Conservation (phyloP, 1,140 invertebrate species). For the Lordiphosa clarofinis region DNA sequence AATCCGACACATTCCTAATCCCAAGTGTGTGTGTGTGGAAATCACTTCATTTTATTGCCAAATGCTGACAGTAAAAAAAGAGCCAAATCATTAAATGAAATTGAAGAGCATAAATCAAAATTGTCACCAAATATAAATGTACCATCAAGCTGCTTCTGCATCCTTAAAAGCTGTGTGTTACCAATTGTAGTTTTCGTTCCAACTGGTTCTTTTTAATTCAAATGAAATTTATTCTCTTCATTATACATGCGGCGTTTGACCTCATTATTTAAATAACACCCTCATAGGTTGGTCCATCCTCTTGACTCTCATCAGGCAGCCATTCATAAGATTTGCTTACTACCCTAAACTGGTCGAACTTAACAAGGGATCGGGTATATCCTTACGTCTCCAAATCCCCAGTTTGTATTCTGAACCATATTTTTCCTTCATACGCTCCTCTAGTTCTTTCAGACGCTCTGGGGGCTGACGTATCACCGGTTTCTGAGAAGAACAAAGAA, state of each 20-base stretch:
- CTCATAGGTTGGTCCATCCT: too few relatives aligned
- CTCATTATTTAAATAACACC: too few relatives aligned
- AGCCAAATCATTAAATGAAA: conserved; percentile 36
- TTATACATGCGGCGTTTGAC: too few relatives aligned
- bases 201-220: too few relatives aligned
- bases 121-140: conserved; percentile 11
- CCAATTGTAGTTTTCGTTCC: too few relatives aligned
- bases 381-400: conserved; percentile 9
- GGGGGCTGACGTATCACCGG: neutral
- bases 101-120: conserved; percentile 35
- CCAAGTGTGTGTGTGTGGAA: conserved; percentile 29
- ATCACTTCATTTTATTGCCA: conserved; percentile 66
- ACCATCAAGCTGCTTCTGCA: too few relatives aligned
- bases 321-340: too few relatives aligned
- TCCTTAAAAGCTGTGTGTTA: too few relatives aligned
- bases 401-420: conserved; percentile 17
- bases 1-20: conserved; percentile 73
- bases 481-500: neutral
- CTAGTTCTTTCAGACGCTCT: neutral
- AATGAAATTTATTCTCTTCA: too few relatives aligned
- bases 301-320: too few relatives aligned
- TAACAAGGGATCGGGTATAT: conserved; percentile 4
- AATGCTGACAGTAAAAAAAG: conserved; percentile 43
- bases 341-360: too few relatives aligned
- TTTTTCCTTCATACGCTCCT: neutral